phyloP scores from a whole-genome alignment of 2,113 vertebrate species.

The Trichechus manatus region DNA sequence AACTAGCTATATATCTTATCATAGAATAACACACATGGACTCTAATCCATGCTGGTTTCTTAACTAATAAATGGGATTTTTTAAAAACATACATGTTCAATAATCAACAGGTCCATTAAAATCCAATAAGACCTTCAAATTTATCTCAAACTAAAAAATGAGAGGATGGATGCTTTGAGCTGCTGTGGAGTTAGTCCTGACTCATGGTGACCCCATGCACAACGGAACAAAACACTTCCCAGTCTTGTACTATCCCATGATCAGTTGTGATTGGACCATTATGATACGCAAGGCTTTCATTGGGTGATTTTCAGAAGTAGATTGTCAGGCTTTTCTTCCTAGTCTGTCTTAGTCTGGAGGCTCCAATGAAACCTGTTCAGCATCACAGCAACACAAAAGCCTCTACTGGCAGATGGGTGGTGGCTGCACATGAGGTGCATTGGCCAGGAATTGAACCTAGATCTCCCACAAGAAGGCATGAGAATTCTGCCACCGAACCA shows the following conservation, averaged over 20 bases:
- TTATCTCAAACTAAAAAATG: conserved; percentile 38
- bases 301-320: neutral
- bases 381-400: neutral
- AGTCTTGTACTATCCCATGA: neutral
- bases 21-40: neutral
- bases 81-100: neutral
- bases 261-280: neutral
- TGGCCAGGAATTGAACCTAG: neutral
- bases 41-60: neutral
- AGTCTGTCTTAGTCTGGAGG: neutral
- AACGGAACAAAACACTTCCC: neutral
- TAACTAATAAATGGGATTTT: neutral
- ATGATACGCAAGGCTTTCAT: neutral
- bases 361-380: neutral
- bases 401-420: neutral
- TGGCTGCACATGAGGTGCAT: neutral
- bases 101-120: neutral
- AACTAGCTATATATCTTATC: neutral
- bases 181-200: neutral
- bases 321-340: neutral
- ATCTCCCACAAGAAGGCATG: neutral
- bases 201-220: neutral
- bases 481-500: neutral
- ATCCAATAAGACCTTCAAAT: neutral
- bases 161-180: neutral